Conservation (phyloP, 2,888 invertebrate species). For the Synanthedon myopaeformis region DNA sequence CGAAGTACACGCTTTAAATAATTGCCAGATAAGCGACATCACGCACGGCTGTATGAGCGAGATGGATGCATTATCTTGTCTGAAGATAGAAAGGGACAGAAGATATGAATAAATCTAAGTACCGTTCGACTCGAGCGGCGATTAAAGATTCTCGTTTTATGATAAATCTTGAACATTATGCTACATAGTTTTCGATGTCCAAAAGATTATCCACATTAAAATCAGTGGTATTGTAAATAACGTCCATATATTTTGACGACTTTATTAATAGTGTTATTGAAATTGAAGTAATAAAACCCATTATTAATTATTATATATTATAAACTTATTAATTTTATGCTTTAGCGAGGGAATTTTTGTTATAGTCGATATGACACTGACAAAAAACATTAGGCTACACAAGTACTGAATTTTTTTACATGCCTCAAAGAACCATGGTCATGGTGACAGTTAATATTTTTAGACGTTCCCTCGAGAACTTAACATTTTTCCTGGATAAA, state of each 20-base stretch:
- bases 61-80: background rate
- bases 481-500: too few relatives aligned
- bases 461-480: too few relatives aligned
- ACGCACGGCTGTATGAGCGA: background rate
- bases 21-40: background rate
- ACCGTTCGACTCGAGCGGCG: slow-evolving; percentile 2
- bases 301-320: too few relatives aligned
- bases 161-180: slow-evolving; percentile 3
- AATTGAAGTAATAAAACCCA: background rate
- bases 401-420: too few relatives aligned
- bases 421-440: too few relatives aligned
- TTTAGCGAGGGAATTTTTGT: too few relatives aligned
- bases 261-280: background rate
- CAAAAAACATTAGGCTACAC: too few relatives aligned
- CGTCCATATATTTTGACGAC: background rate
- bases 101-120: background rate
- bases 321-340: too few relatives aligned
- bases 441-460: too few relatives aligned
- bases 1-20: background rate
- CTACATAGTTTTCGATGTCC: background rate
- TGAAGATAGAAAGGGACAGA: background rate
- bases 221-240: background rate
- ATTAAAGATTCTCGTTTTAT: slow-evolving; percentile 6
- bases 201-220: slow-evolving; percentile 2
- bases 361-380: too few relatives aligned